Base-by-base conservation (phyloP, 2,888 invertebrate genomes). In the Oxyscelio sp. region DNA sequence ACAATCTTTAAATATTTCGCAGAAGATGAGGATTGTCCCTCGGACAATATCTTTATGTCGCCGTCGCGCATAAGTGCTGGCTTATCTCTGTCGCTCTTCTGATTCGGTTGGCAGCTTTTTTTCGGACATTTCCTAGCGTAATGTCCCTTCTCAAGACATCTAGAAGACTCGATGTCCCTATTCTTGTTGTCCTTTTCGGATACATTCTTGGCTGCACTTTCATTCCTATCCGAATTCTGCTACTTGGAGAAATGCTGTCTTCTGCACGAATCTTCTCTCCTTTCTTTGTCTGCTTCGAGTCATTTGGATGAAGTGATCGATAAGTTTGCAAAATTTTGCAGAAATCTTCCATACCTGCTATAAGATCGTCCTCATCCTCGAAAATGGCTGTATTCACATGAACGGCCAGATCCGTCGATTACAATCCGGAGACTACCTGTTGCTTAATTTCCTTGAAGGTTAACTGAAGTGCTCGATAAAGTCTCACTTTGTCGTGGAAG, bases 401-500 rank as follows among this genome's bases (percentile, higher is more conserved):
- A 19, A 71, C 15, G 2, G 65, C 48, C 21, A 79, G 34, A 22
- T 79, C 79, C 11, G 40, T 48, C 4, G 54, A 80, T 1, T 19
- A 19, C 11, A 80, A 24, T 5, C 81, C 81, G 1, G 31, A 5
- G 9, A 22, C 61, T 6, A 81, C 45, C 15, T 73, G 73, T 11
- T 73, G 38, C 4, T 59, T 73, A 0, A 56, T 66, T 31, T 65
- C 68, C 0, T 13, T 13, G 24, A 81, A 81, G 1, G 50, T 5
- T 4, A 81, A 11, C 6, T 27, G 27, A 1, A 81, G 21, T 0
- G 56, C 22, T 5, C 66, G 24, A 43, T 74, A 73, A 3, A 73
- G 19, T 22, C 61, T 11, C 1, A 80, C 19, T 22, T 80, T 80
- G 5, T 71, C 71, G 9, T 54, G 34, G 13, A 22, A 80, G 59